A percentile compares a stretch with the other conserved stretches of the same genome.
These are phyloP conservation scores for Hystrix cristata DNA, from an alignment of 2,113 vertebrate genomes.

Conservation along the genomic window DNA sequence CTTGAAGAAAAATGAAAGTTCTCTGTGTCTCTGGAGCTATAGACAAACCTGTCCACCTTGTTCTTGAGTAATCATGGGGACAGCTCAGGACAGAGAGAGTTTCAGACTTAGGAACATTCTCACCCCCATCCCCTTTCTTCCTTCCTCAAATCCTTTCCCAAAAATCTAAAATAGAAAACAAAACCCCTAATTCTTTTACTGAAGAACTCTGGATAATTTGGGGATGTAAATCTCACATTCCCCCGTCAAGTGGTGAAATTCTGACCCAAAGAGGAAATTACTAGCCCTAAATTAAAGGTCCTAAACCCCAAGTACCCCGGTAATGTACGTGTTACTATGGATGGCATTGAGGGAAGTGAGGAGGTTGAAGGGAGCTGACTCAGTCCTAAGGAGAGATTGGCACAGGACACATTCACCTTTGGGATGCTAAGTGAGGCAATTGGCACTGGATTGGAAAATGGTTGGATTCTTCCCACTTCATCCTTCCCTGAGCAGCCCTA, in stretches of 20 bases:
- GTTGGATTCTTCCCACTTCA: conserved; percentile 54
- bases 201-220: conserved; percentile 11
- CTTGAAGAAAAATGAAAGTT: conserved; percentile 68
- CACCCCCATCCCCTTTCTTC: conserved; percentile 1
- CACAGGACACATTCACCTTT: conserved; percentile 47
- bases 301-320: neutral
- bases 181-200: conserved; percentile 42
- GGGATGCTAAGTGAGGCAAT: conserved; percentile 19
- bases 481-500: conserved; percentile 13
- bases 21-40: conserved; percentile 33
- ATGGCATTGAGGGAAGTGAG: neutral
- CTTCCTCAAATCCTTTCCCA: conserved; percentile 31
- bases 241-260: neutral
- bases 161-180: conserved; percentile 6
- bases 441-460: conserved; percentile 64
- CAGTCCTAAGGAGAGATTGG: conserved; percentile 34
- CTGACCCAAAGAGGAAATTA: conserved; percentile 61
- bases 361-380: neutral
- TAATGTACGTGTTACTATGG: neutral
- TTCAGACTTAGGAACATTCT: conserved; percentile 56
- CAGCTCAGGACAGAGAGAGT: conserved; percentile 61
- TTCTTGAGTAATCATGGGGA: conserved; percentile 55
- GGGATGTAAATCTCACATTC: conserved; percentile 5
- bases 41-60: conserved; percentile 40
- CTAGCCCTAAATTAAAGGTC: conserved; percentile 4